Conservation (phyloP, 2,113 vertebrate genomes). For the Sisor rabdophorus region DNA sequence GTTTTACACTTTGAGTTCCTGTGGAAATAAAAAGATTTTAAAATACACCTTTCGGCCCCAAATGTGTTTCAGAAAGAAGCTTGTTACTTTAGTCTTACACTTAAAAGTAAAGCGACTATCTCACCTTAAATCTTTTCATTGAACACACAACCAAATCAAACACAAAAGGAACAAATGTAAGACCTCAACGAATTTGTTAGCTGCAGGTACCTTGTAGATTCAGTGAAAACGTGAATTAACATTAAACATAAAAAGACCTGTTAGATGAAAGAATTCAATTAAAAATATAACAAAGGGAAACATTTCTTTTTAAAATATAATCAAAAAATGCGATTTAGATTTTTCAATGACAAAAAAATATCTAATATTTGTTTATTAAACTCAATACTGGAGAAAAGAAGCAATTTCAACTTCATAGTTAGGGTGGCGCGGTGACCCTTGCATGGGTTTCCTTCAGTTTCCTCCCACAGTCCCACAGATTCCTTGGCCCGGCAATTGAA, state of each 20-base stretch:
- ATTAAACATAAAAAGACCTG: neutral
- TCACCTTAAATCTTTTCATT: constrained; percentile 5
- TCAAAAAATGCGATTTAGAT: too few relatives aligned
- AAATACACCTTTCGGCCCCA: neutral
- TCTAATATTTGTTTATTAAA: too few relatives aligned
- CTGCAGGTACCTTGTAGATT: neutral
- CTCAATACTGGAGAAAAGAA: too few relatives aligned
- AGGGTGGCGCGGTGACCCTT: too few relatives aligned
- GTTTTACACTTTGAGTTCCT: neutral
- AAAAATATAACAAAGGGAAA: neutral
- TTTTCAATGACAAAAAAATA: too few relatives aligned
- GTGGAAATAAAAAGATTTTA: neutral
- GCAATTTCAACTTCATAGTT: too few relatives aligned
- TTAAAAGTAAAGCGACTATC: constrained; percentile 6
- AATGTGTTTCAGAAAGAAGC: neutral
- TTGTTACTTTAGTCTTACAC: constrained; percentile 2
- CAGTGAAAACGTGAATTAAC: neutral
- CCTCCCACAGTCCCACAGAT: too few relatives aligned
- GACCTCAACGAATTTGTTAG: neutral
- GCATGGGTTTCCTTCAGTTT: too few relatives aligned
- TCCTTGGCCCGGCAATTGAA: too few relatives aligned
- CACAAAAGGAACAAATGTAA: neutral
- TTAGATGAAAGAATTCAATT: neutral
- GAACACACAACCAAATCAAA: constrained; percentile 3
- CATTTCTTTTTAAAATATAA: too few relatives aligned